Conservation (phyloP, 2,888 invertebrate genomes). For the Zygogramma bicolorata region DNA sequence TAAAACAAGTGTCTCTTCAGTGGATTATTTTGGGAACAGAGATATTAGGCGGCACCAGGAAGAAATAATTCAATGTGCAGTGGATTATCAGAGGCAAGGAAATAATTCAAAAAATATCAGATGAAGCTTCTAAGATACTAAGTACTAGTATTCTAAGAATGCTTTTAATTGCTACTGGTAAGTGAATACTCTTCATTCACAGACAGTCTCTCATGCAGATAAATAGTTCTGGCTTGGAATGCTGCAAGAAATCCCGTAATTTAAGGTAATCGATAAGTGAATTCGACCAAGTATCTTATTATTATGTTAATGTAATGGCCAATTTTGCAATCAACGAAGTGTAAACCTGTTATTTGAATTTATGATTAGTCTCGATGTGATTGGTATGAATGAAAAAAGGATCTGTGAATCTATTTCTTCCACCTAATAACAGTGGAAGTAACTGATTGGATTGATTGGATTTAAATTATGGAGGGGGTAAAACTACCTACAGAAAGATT, state of each 20-base stretch:
- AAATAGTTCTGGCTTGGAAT: background rate
- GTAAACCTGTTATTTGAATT: background rate
- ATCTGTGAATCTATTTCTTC: no score
- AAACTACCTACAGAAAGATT: no score
- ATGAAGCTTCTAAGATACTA: background rate
- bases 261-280: background rate
- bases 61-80: background rate
- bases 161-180: background rate
- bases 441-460: no score
- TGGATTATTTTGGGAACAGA: conserved; percentile 9
- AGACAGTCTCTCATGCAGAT: background rate
- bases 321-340: background rate
- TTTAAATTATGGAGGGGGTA: no score
- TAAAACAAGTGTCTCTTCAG: conserved; percentile 22
- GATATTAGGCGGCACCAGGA: background rate
- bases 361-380: background rate
- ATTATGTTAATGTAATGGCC: background rate
- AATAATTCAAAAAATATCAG: background rate
- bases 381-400: background rate
- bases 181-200: background rate
- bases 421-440: no score
- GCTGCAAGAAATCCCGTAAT: background rate
- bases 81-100: background rate
- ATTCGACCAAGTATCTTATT: background rate
- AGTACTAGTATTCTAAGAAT: background rate